A percentile compares a stretch with the other conserved stretches of the same genome.
These are phyloP conservation scores for Rousettus madagascariensis DNA, from an alignment of 2,797 vertebrate genomes.

Conservation along the genomic window DNA sequence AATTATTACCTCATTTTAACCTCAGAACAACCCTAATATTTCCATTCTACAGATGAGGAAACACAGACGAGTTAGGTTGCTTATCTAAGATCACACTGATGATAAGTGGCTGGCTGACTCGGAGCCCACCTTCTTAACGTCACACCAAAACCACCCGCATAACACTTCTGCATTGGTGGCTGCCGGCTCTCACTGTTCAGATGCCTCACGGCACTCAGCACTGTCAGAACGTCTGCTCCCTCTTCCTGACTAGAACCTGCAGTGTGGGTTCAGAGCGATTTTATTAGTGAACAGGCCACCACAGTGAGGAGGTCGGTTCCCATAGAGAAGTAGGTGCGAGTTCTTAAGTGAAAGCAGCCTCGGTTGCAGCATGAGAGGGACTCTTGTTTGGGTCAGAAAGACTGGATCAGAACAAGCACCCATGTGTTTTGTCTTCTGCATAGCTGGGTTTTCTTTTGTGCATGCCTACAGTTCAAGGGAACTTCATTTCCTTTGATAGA, in stretches of 20 bases:
- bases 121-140: neutral
- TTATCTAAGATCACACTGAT: neutral
- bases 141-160: neutral
- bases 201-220: neutral
- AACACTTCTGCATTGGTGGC: neutral
- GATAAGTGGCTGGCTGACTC: neutral
- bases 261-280: neutral
- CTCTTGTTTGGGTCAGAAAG: neutral
- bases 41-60: constrained; percentile 72
- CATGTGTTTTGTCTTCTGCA: neutral
- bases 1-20: constrained; percentile 63
- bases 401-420: neutral
- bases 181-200: neutral
- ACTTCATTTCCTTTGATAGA: neutral
- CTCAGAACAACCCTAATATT: neutral
- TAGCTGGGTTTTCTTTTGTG: neutral
- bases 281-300: neutral
- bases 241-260: neutral
- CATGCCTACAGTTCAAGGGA: neutral
- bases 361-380: neutral
- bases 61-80: neutral
- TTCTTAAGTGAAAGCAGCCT: neutral
- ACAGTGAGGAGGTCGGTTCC: neutral
- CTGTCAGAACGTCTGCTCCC: neutral
- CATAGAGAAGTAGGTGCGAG: neutral